Evolutionary conservation across 2,888 invertebrate genomes (phyloP).

Genomic region (Sialis lutaria): DNA sequence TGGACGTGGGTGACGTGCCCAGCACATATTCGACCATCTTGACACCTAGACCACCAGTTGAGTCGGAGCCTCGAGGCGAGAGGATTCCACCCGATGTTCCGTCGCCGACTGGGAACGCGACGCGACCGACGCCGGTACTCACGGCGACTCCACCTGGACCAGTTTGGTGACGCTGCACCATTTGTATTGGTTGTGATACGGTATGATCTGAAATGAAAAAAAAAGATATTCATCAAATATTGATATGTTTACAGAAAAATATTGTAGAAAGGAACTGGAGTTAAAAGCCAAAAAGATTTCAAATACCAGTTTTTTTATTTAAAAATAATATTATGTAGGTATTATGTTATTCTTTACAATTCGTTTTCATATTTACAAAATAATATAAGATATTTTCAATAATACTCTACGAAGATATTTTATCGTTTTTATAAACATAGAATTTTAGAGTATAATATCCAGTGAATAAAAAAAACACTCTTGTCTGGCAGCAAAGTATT

Average conservation of each 20-base stretch:
- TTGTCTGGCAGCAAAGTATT: too few species aligned
- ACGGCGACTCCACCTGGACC: conserved; percentile 29
- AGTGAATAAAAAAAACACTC: too few species aligned
- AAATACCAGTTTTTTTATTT: too few species aligned
- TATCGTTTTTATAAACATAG: too few species aligned
- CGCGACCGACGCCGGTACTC: not conserved
- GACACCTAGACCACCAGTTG: conserved; percentile 79
- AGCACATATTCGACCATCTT: conserved; percentile 99
- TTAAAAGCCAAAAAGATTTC: too few species aligned
- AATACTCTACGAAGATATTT: too few species aligned
- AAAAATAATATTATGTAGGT: too few species aligned
- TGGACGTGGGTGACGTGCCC: conserved; percentile 74
- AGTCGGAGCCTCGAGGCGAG: conserved; percentile 62
- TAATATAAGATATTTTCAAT: too few species aligned
- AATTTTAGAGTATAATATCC: too few species aligned
- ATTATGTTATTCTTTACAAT: too few species aligned
- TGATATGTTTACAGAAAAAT: not conserved
- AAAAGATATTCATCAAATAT: conserved; percentile 4
- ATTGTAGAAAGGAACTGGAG: too few species aligned
- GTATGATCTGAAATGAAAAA: conserved; percentile 37
- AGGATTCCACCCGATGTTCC: conserved; percentile 38
- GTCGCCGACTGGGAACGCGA: conserved; percentile 41
- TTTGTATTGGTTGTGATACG: conserved; percentile 52
- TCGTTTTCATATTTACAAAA: too few species aligned
- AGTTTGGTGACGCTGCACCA: conserved; percentile 51